Evolutionary conservation across 1,140 invertebrate genomes (phyloP).

Genomic region (Leptestheria dahalacensis): DNA sequence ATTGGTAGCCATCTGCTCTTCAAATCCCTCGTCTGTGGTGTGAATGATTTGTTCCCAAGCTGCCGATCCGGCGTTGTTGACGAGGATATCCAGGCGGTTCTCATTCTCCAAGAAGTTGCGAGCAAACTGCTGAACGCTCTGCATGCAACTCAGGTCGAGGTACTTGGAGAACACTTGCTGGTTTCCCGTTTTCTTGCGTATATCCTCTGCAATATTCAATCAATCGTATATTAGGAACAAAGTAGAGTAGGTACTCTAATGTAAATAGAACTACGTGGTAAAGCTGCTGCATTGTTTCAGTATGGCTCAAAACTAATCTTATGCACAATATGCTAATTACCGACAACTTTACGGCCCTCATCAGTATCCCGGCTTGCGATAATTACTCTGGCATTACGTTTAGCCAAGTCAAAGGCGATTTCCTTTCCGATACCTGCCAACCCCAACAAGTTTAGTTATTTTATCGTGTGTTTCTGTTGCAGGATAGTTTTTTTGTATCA

Average conservation of each 20-base stretch:
- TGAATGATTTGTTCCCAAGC: slow-evolving; percentile 17
- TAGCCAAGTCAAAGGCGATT: slow-evolving; percentile 32
- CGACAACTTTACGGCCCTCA: slow-evolving; percentile 23
- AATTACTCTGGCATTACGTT: slow-evolving; percentile 30
- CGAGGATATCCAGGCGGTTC: slow-evolving; percentile 32
- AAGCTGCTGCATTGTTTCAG: neutral
- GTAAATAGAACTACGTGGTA: neutral
- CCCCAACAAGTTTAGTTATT: neutral
- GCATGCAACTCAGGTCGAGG: slow-evolving; percentile 27
- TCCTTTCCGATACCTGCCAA: slow-evolving; percentile 35
- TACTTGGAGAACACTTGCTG: slow-evolving; percentile 23
- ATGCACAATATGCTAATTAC: slow-evolving; percentile 15
- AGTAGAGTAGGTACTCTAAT: slow-evolving; percentile 1
- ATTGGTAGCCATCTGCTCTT: slow-evolving; percentile 48
- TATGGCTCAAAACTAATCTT: too few species aligned
- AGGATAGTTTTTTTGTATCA: too few species aligned
- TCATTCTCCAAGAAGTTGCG: slow-evolving; percentile 25
- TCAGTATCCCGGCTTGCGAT: slow-evolving; percentile 32
- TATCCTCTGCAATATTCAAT: slow-evolving; percentile 24
- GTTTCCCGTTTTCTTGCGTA: slow-evolving; percentile 21
- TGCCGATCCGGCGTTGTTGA: slow-evolving; percentile 36
- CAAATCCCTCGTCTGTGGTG: slow-evolving; percentile 30
- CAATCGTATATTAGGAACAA: too few species aligned
- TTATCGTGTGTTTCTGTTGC: neutral
- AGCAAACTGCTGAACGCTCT: slow-evolving; percentile 27